Evolutionary conservation across 92 coral and sea anemone genomes (phyloP), one percentile per base, ranked within the genome.

Genomic region (Micromussa lordhowensis): DNA sequence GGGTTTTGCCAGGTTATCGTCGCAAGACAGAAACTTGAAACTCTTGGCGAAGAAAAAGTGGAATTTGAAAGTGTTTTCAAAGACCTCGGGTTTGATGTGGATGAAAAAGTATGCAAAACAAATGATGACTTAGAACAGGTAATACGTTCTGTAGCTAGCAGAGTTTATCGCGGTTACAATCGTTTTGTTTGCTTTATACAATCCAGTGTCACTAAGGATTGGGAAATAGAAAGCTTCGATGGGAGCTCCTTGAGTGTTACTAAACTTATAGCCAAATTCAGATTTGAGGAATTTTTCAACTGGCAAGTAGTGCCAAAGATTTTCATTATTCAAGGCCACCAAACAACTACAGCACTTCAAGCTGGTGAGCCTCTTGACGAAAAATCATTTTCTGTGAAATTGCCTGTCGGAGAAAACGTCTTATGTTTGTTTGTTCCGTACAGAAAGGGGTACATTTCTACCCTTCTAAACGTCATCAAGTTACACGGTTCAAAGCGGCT

Each of bases 391-490:
- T 6, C 74, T 16, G 6, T 12, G 18, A 4, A 31, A 12, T 26
- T 61, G 28, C 68, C 30, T 21, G 2, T 22, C 12, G 68, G 68
- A 4, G 28, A 19, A 22, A 61, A 61, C 68, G 4, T 22, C 68
- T 61, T 69, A 31, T 69, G 38, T 31, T 69, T 69, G 74, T 69
- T 69, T 69, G 74, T 69, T 69, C 74, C 74, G 34, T 30, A 69
- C 74, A 29, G 74, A 21, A 69, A 69, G 7, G 74, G 74, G 15
- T 69, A 69, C 17, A 28, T 69, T 69, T 69, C 74, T 19, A 69
- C 74, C 1, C 36, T 69, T 29, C 38, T 69, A 14, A 69, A 19
- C 30, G 36, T 13, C 34, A 69, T 69, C 15, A 29, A 69, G 74
- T 69, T 15, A 15, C 38, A 15, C 10, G 74, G 35, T 69, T 69